Evolutionary conservation across 2,113 vertebrate genomes (phyloP).

Genomic region (Caracal caracal): DNA sequence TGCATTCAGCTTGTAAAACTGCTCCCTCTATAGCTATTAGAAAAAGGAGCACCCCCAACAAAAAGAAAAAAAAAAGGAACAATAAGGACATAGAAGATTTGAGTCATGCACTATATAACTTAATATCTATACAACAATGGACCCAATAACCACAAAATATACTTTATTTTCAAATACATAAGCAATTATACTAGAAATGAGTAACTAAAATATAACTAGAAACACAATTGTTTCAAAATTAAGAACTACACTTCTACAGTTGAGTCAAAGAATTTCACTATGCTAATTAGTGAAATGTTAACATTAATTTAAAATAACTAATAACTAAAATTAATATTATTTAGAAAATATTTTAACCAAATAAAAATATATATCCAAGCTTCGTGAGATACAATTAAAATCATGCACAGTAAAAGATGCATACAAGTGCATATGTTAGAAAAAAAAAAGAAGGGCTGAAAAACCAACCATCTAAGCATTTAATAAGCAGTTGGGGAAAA

Average conservation of each 20-base stretch:
- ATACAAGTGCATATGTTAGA: not conserved
- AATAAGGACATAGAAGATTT: not conserved
- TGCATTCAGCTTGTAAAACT: not conserved
- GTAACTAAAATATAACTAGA: not conserved
- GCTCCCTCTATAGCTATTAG: not conserved
- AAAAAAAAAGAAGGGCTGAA: not conserved
- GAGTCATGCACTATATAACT: not conserved
- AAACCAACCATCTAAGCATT: not conserved
- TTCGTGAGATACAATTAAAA: not conserved
- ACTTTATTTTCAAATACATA: conserved; percentile 10
- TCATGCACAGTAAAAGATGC: not conserved
- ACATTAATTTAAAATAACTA: not conserved
- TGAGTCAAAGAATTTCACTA: not conserved
- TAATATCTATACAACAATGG: not conserved
- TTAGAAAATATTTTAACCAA: not conserved
- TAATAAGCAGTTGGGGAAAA: not conserved
- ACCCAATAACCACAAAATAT: not conserved
- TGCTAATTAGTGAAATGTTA: not conserved
- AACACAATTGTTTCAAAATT: conserved; percentile 24
- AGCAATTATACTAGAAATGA: conserved; percentile 30
- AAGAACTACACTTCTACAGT: not conserved
- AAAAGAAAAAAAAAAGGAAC: not conserved
- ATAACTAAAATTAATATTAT: not conserved
- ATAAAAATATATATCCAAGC: conserved; percentile 34
- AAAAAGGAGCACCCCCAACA: not conserved